A percentile compares a stretch with the other conserved stretches of the same genome.
phyloP scores from a whole-genome alignment of 2,888 invertebrate species.

The Hermaeophaga mercurialis region DNA sequence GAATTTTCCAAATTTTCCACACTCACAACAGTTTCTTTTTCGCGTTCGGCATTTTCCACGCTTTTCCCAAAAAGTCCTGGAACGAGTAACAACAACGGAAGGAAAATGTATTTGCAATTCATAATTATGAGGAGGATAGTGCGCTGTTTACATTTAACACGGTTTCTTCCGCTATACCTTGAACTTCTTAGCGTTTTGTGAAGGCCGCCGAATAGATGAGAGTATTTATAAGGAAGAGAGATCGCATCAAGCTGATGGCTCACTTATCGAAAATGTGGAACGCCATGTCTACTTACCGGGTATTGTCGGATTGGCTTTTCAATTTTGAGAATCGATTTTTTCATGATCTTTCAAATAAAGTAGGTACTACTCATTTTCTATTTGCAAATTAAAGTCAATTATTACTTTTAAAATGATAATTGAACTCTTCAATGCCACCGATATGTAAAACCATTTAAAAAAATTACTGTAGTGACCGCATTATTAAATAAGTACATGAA shows the following conservation, averaged over 20 bases:
- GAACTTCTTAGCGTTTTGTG: slow-evolving; percentile 52
- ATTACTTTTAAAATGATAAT: too few species aligned
- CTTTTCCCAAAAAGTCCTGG: slow-evolving; percentile 25
- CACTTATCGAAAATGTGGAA: slow-evolving; percentile 53
- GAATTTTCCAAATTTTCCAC: slow-evolving; percentile 3
- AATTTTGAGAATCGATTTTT: background rate
- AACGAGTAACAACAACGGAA: slow-evolving; percentile 24
- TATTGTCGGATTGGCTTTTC: background rate
- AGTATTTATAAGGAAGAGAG: slow-evolving; percentile 55
- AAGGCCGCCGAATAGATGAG: slow-evolving; percentile 47
- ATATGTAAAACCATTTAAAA: too few species aligned
- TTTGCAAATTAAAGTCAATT: too few species aligned
- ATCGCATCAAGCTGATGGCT: slow-evolving; percentile 51
- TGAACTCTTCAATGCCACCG: too few species aligned
- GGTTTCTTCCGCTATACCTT: slow-evolving; percentile 44
- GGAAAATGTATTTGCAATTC: slow-evolving; percentile 28
- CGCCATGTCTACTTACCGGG: slow-evolving; percentile 43
- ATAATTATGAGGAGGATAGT: slow-evolving; percentile 22
- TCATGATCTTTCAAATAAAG: too few species aligned
- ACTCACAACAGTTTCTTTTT: slow-evolving; percentile 15
- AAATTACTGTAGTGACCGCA: too few species aligned
- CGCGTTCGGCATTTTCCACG: slow-evolving; percentile 13
- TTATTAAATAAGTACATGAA: too few species aligned
- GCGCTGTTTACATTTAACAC: slow-evolving; percentile 27
- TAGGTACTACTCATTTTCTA: too few species aligned